phyloP scores from a whole-genome alignment of 1,140 invertebrate genomes.

The Teleogryllus occipitalis region DNA sequence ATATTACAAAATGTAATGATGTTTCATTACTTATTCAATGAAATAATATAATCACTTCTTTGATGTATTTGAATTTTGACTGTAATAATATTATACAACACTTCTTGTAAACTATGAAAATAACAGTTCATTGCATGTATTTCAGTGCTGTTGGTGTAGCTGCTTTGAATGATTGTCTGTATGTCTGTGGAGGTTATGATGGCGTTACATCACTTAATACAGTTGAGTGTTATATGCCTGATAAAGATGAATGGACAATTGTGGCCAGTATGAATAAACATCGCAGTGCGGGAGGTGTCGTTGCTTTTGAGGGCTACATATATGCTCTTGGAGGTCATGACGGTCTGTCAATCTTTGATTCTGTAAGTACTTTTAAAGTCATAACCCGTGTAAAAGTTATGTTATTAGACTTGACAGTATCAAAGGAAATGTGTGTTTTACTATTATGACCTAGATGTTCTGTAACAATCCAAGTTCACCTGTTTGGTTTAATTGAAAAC shows the following conservation, averaged over 20 bases:
- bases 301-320: conserved; percentile 69
- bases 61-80: too few species aligned
- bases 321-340: conserved; percentile 82
- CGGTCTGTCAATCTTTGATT: conserved; percentile 82
- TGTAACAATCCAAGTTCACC: too few species aligned
- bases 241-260: conserved; percentile 64
- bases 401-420: background rate
- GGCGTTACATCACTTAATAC: conserved; percentile 78
- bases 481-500: too few species aligned
- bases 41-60: too few species aligned
- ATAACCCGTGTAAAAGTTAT: background rate
- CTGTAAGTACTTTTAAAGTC: conserved; percentile 41
- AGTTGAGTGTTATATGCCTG: conserved; percentile 74
- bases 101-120: too few species aligned
- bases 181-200: conserved; percentile 85
- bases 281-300: conserved; percentile 80
- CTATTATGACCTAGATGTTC: background rate
- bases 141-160: conserved; percentile 74
- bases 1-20: too few species aligned
- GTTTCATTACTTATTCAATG: too few species aligned
- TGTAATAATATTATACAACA: too few species aligned
- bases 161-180: conserved; percentile 67
- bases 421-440: background rate
- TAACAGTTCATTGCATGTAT: background rate
- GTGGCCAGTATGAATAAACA: conserved; percentile 79